Conservation (phyloP, 2,888 invertebrate species). For the Monoplex corrugatus region DNA sequence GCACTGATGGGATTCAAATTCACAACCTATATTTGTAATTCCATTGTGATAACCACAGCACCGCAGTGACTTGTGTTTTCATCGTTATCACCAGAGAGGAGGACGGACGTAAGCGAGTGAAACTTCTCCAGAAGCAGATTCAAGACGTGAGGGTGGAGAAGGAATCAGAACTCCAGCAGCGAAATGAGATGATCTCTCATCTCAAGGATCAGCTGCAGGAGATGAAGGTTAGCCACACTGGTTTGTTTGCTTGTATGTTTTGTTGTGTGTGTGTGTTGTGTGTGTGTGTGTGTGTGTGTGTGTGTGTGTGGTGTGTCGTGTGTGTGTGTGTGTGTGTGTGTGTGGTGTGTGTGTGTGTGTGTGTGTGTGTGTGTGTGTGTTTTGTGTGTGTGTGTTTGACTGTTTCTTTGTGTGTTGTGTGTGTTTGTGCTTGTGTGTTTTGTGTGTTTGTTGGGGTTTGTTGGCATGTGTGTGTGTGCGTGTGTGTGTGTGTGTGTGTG, state of each 20-base stretch:
- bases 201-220: conserved; percentile 81
- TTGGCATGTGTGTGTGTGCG: too few species aligned
- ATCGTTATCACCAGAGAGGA: conserved; percentile 80
- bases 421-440: background rate
- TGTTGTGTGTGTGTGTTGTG: background rate
- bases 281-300: background rate
- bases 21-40: background rate
- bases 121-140: conserved; percentile 74
- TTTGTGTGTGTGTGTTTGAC: too few species aligned
- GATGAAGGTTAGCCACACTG: conserved; percentile 53
- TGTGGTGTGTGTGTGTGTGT: background rate
- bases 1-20: too few species aligned
- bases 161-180: conserved; percentile 78
- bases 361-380: background rate
- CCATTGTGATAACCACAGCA: background rate
- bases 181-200: conserved; percentile 82
- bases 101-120: conserved; percentile 78
- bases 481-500: background rate
- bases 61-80: too few species aligned
- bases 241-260: too few species aligned
- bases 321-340: background rate
- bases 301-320: background rate
- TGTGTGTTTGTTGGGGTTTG: too few species aligned
- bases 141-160: conserved; percentile 79
- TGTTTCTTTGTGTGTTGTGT: background rate